Conservation (phyloP, 2,888 invertebrate genomes). For the Anarsia innoxiella region DNA sequence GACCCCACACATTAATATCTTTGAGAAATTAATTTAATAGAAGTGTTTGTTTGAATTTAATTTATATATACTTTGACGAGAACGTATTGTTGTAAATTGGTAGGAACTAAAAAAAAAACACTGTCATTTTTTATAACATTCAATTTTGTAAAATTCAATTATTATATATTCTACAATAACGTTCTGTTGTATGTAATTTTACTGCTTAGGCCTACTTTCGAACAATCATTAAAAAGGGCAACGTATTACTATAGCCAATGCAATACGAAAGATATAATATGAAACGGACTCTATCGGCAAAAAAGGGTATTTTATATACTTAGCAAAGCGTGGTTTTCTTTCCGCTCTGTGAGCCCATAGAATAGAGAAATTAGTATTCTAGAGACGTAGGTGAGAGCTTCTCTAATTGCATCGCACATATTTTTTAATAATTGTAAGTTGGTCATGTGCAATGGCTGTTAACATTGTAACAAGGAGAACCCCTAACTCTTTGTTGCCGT, state of each 20-base stretch:
- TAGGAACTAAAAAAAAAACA: too few species aligned
- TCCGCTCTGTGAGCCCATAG: conserved; percentile 9
- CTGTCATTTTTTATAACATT: too few species aligned
- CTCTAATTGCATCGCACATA: conserved; percentile 12
- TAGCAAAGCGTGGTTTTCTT: conserved; percentile 4
- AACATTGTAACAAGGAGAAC: neutral
- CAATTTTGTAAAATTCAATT: too few species aligned
- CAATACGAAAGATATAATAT: neutral
- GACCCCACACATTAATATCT: neutral
- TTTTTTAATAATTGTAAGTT: conserved; percentile 11
- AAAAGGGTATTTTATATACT: conserved; percentile 8
- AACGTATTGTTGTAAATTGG: too few species aligned
- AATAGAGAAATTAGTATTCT: conserved; percentile 13
- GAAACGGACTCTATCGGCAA: neutral
- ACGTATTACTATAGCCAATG: too few species aligned
- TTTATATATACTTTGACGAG: too few species aligned
- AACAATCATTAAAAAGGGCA: too few species aligned
- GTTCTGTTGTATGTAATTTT: too few species aligned
- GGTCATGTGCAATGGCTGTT: conserved; percentile 9
- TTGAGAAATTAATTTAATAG: neutral
- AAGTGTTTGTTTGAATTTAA: too few species aligned
- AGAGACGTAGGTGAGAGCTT: conserved; percentile 11
- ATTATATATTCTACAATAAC: too few species aligned
- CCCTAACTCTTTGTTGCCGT: neutral
- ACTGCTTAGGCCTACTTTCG: too few species aligned